Percentiles rank a stretch among this genome's conserved stretches.
phyloP scores from a whole-genome alignment of 1,140 invertebrate species.

The Helicoverpa zea region DNA sequence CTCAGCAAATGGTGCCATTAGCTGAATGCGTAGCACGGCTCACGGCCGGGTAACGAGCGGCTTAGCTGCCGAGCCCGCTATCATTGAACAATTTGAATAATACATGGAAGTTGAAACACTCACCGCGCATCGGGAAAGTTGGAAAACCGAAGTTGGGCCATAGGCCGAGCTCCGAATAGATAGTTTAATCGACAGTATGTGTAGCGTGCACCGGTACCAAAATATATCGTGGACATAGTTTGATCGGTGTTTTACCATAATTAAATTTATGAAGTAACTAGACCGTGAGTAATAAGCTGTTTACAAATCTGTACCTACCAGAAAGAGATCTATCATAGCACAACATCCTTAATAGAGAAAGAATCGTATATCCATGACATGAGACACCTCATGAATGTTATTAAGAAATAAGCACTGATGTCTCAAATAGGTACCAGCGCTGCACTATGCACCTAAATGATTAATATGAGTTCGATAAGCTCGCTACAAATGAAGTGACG shows the following conservation, averaged over 20 bases:
- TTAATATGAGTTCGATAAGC: constrained; percentile 67
- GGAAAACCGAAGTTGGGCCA: not conserved
- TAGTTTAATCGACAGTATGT: no score
- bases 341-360: no score
- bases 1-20: constrained; percentile 75
- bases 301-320: no score
- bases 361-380: no score
- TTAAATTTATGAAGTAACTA: no score
- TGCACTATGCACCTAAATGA: constrained; percentile 51
- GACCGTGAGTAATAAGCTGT: no score
- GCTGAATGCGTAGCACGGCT: constrained; percentile 62
- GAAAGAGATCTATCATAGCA: no score
- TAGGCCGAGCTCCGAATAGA: constrained; percentile 21
- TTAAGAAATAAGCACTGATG: no score
- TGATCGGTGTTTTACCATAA: no score
- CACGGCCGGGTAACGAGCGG: constrained; percentile 59
- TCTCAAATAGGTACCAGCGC: no score
- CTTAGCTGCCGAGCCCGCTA: constrained; percentile 56
- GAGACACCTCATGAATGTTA: no score
- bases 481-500: constrained; percentile 66
- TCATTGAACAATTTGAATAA: constrained; percentile 76
- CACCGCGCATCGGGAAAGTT: constrained; percentile 33
- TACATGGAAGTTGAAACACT: constrained; percentile 62
- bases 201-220: not conserved
- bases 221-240: not conserved